phyloP scores from a whole-genome alignment of 2,888 invertebrate genomes.

The Ellobium chinense region DNA sequence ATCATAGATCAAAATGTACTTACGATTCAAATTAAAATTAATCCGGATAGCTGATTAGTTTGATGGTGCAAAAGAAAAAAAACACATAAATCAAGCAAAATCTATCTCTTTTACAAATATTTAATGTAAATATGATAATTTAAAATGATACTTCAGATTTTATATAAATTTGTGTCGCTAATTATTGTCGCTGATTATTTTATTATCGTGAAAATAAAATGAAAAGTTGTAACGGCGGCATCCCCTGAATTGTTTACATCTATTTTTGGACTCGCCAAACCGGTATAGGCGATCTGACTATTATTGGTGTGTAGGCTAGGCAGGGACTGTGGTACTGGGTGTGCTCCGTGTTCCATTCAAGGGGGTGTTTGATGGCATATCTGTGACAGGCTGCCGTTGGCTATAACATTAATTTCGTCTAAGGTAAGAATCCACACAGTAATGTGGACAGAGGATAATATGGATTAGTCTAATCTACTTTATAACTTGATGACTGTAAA shows the following conservation, averaged over 20 bases:
- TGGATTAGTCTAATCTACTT: too few species aligned
- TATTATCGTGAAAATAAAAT: too few species aligned
- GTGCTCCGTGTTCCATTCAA: constrained; percentile 1
- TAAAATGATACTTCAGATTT: not conserved
- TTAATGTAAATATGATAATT: not conserved
- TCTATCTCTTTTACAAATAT: too few species aligned
- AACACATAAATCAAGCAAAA: too few species aligned
- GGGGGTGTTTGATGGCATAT: not conserved
- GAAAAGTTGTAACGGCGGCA: constrained; percentile 24
- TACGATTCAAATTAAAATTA: constrained; percentile 5
- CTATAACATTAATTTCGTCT: too few species aligned
- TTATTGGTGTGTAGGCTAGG: not conserved
- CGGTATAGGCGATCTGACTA: not conserved
- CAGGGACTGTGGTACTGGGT: not conserved
- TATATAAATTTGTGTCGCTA: not conserved
- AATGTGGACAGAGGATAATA: too few species aligned
- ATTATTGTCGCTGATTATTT: not conserved
- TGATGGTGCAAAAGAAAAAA: too few species aligned
- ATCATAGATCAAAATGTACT: not conserved
- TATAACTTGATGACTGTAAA: too few species aligned
- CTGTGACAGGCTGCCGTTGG: too few species aligned
- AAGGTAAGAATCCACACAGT: too few species aligned
- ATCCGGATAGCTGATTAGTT: too few species aligned
- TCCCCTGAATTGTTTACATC: constrained; percentile 7
- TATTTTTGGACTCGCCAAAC: constrained; percentile 42